Percentiles rank a stretch among this genome's conserved stretches.
phyloP scores from a whole-genome alignment of 1,140 invertebrate genomes.

The Drosophila bifasciata region DNA sequence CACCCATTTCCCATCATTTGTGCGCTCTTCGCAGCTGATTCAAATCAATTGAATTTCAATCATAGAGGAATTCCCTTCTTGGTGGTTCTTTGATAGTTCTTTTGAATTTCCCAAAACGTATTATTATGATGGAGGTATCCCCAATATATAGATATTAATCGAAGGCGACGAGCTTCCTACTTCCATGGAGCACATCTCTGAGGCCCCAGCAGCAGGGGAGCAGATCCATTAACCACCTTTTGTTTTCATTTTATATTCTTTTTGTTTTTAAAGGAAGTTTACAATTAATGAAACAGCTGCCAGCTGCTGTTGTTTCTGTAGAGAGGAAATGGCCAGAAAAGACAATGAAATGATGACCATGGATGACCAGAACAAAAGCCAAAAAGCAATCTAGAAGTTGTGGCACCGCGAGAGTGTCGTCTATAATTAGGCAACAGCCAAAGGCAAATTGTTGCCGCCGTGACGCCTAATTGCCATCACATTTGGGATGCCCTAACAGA shows the following conservation, averaged over 20 bases:
- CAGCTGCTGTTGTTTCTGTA: constrained; percentile 32
- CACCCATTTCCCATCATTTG: constrained; percentile 26
- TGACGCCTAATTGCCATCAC: no score
- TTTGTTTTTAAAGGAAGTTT: constrained; percentile 56
- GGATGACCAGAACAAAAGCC: constrained; percentile 44
- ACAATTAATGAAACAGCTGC: constrained; percentile 61
- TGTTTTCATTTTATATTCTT: no score
- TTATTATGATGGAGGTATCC: constrained; percentile 25
- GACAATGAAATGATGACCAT: constrained; percentile 64
- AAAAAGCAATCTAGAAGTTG: constrained; percentile 18
- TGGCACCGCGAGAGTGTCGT: constrained; percentile 1
- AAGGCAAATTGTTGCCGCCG: background rate
- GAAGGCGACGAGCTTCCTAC: constrained; percentile 31
- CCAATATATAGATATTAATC: constrained; percentile 39
- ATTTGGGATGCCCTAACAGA: constrained; percentile 31
- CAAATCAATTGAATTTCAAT: constrained; percentile 6
- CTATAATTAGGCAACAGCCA: constrained; percentile 40
- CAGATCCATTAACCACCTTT: constrained; percentile 35
- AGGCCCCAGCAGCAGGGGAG: background rate
- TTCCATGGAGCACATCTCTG: constrained; percentile 21
- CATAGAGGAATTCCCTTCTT: background rate
- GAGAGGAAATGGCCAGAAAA: constrained; percentile 71
- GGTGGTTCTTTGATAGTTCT: constrained; percentile 6
- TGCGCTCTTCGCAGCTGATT: constrained; percentile 13
- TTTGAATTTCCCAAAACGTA: constrained; percentile 22